Percentiles rank a stretch among this genome's conserved stretches.
phyloP scores from a whole-genome alignment of 2,888 invertebrate genomes.

The Iphiclides podalirius region DNA sequence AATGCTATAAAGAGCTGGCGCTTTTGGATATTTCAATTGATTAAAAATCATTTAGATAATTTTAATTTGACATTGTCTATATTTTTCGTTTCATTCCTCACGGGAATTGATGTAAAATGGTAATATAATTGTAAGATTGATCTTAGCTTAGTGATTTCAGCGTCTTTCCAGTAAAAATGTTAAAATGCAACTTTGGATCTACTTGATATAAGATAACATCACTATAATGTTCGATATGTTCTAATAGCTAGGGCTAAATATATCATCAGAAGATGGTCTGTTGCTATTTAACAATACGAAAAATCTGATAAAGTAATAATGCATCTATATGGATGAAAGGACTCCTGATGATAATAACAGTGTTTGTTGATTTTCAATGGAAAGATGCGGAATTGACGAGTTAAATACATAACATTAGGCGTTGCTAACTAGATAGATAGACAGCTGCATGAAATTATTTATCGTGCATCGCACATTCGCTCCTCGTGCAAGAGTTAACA shows the following conservation, averaged over 20 bases:
- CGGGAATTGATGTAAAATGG: conserved; percentile 68
- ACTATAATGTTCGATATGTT: conserved; percentile 4
- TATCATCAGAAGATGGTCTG: conserved; percentile 22
- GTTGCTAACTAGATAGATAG: conserved; percentile 77
- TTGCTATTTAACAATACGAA: conserved; percentile 15
- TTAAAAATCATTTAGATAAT: conserved; percentile 38
- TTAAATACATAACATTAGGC: conserved; percentile 74
- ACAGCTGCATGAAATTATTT: conserved; percentile 78
- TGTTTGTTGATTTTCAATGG: conserved; percentile 39
- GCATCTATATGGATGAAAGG: conserved; percentile 20
- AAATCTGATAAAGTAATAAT: conserved; percentile 21
- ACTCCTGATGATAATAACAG: conserved; percentile 18
- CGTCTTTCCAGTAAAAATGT: conserved; percentile 64
- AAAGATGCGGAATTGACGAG: conserved; percentile 54
- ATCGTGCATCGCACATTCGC: conserved; percentile 80
- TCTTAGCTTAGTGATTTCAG: conserved; percentile 66
- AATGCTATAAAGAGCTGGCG: conserved; percentile 60
- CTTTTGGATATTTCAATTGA: conserved; percentile 72
- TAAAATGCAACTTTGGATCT: conserved; percentile 22
- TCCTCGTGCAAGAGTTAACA: conserved; percentile 76
- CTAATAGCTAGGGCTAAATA: conserved; percentile 4
- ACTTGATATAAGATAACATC: not conserved
- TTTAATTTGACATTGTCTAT: conserved; percentile 44
- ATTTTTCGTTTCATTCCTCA: conserved; percentile 79
- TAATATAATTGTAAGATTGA: conserved; percentile 60